Evolutionary conservation across 2,113 vertebrate genomes (phyloP).

Genomic region (Phaethornis superciliosus): DNA sequence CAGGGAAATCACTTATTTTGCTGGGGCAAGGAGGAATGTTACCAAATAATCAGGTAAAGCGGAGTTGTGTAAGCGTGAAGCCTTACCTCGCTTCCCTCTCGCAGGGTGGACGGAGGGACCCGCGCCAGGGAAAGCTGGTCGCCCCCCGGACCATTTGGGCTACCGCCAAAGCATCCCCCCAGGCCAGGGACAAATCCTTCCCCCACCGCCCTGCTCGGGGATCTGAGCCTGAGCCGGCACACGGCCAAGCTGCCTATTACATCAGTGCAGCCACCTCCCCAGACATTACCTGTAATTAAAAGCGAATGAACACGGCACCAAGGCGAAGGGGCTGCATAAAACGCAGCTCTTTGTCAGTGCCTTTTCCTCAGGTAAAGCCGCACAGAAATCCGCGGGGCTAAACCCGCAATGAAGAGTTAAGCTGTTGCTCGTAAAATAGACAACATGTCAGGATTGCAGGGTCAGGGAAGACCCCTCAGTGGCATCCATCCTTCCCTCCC

Average conservation of each 20-base stretch:
- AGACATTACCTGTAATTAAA: neutral
- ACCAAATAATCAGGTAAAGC: neutral
- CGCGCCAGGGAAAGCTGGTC: neutral
- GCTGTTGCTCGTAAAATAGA: neutral
- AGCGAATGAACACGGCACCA: neutral
- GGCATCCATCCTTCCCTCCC: too few relatives aligned
- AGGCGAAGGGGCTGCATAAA: rapidly evolving
- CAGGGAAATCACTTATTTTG: neutral
- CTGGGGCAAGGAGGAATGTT: too few relatives aligned
- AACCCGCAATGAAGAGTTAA: neutral
- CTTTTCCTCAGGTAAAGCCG: neutral
- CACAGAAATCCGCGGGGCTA: neutral
- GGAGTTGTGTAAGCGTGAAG: neutral
- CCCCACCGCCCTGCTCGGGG: neutral
- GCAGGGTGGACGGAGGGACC: neutral
- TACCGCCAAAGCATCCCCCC: neutral
- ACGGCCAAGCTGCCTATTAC: neutral
- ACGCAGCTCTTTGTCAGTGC: rapidly evolving
- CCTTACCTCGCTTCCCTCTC: neutral
- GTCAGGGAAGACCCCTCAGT: neutral
- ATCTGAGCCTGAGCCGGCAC: neutral
- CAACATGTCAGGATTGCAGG: rapidly evolving
- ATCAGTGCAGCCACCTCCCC: neutral
- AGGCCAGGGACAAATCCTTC: neutral
- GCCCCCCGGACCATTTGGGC: too few relatives aligned